Base-by-base conservation (phyloP, 1,140 invertebrate genomes). In the Leptoteleia sp. region DNA sequence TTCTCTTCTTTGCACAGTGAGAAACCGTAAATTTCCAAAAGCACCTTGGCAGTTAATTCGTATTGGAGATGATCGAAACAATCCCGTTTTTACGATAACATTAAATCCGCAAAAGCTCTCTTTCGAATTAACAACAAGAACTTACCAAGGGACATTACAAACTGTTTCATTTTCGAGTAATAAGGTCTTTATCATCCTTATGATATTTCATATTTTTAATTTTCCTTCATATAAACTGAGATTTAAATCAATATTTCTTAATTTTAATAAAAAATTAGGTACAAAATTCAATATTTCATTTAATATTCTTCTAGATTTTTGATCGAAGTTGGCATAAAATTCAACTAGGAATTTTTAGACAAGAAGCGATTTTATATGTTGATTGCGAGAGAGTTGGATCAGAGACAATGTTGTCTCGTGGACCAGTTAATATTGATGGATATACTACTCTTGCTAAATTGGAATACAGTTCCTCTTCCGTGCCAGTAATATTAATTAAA, bases 281-380 rank as follows among this genome's bases (percentile, higher is more conserved):
- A n/a, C n/a, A n/a, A 25, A 25, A 25, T 25, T 25, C 22, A 25
- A 25, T 25, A 25, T 3, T 25, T 25, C 6, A 3, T 25, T 3
- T 25, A 25, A 25, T 25, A 3, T 25, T 25, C 22, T 59, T 75
- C 9, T 33, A 88, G 86, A 50, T 95, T n/a, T 95, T 96, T 82
- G 92, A 93, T 76, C 91, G 91, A 50, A 91, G 93, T 38, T 96
- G 95, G 95, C 95, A 96, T 81, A 96, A 96, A 88, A 88, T 96
- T 4, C 94, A 95, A 81, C 91, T 95, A 59, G 93, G 93, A 1
- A 91, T 95, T 1, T 93, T 91, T 52, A 90, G 92, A 61, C 91
- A 94, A 47, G 90, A 91, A 17, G 91, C 94, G 0, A 84, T 92
- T 8, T 84, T 95, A 1, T 94, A 94, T 72, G 87, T 95, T 0